Evolutionary conservation across 30 jellyfish, hydroid and myxozoan species (phyloP), one percentile per base, ranked within the genome.

Genomic region (Hydractinia echinata): DNA sequence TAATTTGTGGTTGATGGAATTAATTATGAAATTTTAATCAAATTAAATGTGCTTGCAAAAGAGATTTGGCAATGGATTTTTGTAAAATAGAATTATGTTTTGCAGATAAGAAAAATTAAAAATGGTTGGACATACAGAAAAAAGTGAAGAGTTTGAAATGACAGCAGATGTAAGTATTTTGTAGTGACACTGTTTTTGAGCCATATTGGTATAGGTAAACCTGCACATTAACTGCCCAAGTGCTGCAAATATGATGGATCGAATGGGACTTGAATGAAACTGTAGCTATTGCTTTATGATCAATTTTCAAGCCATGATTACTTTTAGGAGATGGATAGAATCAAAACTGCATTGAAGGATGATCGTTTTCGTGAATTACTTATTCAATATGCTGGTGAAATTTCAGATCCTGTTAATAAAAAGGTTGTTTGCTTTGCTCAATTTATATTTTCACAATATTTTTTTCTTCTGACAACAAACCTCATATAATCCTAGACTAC

Each of bases 321-420:
- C 74, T 56, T 11, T 13, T 44, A 89, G 97, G 97, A 89, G 66
- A 39, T 81, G 70, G 84, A 68, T 21, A 83, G 84, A 55, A 85
- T 89, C 66, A 72, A 81, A 53, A 54, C 67, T 9, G 97, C 97
- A 44, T 62, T 89, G 44, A 85, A 85, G 60, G 92, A 89, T 67
- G 84, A 89, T 53, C 76, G 77, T 74, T 89, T 89, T 62, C 84
- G 92, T 44, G 92, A 85, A 6, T 19, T 89, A 61, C 90, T 89
- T 14, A 73, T 89, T 66, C 95, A 89, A 30, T 89, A 89, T 70
- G 95, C 96, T 78, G 73, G 85, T 51, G 97, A 89, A 82, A 84
- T 89, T 53, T 89, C 97, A 50, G 97, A 89, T 81, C 97, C 97
- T 55, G 95, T 61, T 54, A 89, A 89, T 73, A 85, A 66, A 76